Evolutionary conservation across 1,140 invertebrate species (phyloP).

Genomic region (Heliconius melpomene): DNA sequence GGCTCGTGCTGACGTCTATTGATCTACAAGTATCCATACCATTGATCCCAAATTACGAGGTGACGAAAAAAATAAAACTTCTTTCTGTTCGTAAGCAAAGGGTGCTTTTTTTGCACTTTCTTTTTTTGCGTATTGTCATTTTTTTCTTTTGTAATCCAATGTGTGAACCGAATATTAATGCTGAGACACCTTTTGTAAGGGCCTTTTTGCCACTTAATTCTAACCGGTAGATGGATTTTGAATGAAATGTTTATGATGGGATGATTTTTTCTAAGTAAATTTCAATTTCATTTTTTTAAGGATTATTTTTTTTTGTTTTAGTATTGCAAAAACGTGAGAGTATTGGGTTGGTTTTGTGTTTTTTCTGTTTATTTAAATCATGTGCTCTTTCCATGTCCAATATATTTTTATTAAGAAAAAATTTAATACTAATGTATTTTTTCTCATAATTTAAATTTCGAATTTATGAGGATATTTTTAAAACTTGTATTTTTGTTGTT

Average conservation of each 20-base stretch:
- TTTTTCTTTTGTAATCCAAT: slow-evolving; percentile 52
- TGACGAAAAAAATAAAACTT: slow-evolving; percentile 19
- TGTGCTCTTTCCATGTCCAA: not conserved
- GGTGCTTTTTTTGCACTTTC: slow-evolving; percentile 29
- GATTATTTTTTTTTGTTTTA: slow-evolving; percentile 28
- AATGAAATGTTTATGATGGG: slow-evolving; percentile 62
- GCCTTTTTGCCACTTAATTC: slow-evolving; percentile 67
- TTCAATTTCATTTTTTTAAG: slow-evolving; percentile 39
- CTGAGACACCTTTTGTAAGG: slow-evolving; percentile 48
- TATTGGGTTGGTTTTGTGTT: not conserved
- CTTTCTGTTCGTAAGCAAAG: not conserved
- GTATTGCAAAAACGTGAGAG: slow-evolving; percentile 48
- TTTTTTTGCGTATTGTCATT: slow-evolving; percentile 39
- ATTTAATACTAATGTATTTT: not conserved
- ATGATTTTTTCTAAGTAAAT: slow-evolving; percentile 54
- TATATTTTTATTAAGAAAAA: not conserved
- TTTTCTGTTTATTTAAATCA: not conserved
- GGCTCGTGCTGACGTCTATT: slow-evolving; percentile 38
- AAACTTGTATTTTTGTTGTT: not conserved
- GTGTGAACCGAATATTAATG: slow-evolving; percentile 53
- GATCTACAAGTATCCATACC: slow-evolving; percentile 27
- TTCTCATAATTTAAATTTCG: too few relatives aligned
- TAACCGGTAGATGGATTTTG: slow-evolving; percentile 63
- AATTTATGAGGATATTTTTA: too few relatives aligned
- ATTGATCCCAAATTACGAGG: slow-evolving; percentile 30